Evolutionary conservation across 2,113 vertebrate species (phyloP), one percentile per base, ranked within the genome.

Genomic region (Apistogramma diplotaenia): DNA sequence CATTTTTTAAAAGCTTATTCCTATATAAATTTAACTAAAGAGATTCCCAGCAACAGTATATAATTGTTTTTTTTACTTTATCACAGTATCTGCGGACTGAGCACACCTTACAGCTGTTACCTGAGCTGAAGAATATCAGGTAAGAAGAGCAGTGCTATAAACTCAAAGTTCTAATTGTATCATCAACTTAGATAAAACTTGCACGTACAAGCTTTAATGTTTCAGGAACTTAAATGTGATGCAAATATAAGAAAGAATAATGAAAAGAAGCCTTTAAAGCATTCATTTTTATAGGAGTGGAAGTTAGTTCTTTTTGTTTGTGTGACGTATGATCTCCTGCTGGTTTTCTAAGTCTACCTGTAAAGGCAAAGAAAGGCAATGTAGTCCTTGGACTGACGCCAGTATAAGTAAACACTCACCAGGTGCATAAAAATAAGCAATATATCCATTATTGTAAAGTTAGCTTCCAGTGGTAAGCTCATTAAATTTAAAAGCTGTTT

Each of bases 71-170:
- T 13, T 80, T 57, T 57, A 74, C 74, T n/a, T 29, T 51, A 67
- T 88, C 62, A 56, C 87, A 88, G 84, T 79, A 8, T 78, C 79
- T 79, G 37, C 53, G 40, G 85, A 81, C 61, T 78, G 76, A 86
- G 23, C 54, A 29, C 78, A 60, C 56, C 60, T 74, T 43, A 78
- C 82, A 84, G 59, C 85, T 76, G 61, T 78, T 80, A 76, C 81
- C 67, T 74, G 61, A 84, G 29, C 81, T 57, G 65, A 85, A 86
- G 79, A 85, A 82, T 6, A 76, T 19, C 84, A 93, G 90, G 90
- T 93, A 89, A 90, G 91, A 86, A 18, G 25, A 83, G 49, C 35
- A 61, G 78, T 79, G 23, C 49, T 27, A 40, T 27, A 8, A 29
- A 31, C 23, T 75, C 25, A 67, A 16, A 65, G n/a, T 60, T 61